These are phyloP conservation scores for Ectemnius cavifrons DNA, from an alignment of 2,888 invertebrate genomes.

Conservation along the genomic window DNA sequence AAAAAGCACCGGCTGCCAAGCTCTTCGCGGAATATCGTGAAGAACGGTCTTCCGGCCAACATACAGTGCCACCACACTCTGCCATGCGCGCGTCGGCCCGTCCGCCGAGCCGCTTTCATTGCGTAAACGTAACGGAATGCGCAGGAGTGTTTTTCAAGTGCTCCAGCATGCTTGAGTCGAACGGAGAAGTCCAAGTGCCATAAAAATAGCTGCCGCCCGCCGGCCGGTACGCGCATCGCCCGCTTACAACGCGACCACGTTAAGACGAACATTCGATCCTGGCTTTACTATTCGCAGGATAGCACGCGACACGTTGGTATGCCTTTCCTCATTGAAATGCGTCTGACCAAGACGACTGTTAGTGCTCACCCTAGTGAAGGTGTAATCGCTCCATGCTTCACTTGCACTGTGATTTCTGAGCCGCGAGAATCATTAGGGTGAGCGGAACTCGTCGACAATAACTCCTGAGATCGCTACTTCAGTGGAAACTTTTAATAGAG, in stretches of 20 bases:
- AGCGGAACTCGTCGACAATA: no score
- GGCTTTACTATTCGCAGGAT: constrained; percentile 55
- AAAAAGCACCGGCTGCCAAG: constrained; percentile 46
- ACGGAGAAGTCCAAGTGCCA: constrained; percentile 73
- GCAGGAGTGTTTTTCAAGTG: constrained; percentile 77
- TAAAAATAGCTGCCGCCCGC: constrained; percentile 71
- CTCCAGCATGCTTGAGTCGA: constrained; percentile 74
- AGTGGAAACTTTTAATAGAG: no score
- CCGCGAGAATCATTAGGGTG: no score
- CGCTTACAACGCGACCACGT: constrained; percentile 10
- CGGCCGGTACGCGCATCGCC: constrained; percentile 59
- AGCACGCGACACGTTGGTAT: constrained; percentile 62
- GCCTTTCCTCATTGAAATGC: constrained; percentile 60
- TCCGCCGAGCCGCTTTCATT: constrained; percentile 49
- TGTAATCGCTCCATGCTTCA: neutral
- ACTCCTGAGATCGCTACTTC: no score
- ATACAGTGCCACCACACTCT: constrained; percentile 9
- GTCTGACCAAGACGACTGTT: constrained; percentile 18
- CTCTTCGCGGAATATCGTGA: constrained; percentile 30
- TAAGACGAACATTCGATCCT: constrained; percentile 41
- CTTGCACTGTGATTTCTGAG: neutral
- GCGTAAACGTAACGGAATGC: constrained; percentile 76
- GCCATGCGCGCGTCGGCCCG: constrained; percentile 12
- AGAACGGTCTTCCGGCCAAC: constrained; percentile 16
- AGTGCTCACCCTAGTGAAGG: neutral